Evolutionary conservation across 2,113 vertebrate species (phyloP).

Genomic region (Aptenodytes forsteri): DNA sequence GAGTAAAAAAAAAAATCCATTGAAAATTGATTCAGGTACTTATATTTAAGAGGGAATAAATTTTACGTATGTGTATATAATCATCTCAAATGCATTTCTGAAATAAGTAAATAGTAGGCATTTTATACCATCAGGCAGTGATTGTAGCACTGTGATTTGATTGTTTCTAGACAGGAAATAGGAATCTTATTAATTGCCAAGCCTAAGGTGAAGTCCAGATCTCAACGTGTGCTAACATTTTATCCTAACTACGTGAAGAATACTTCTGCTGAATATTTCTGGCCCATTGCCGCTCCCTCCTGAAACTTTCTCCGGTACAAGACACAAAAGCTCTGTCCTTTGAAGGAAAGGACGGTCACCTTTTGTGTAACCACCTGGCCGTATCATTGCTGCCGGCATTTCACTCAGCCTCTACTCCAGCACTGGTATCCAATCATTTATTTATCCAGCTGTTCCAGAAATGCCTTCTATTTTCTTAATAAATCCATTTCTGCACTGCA

Average conservation of each 20-base stretch:
- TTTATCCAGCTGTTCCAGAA: background rate
- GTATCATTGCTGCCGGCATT: background rate
- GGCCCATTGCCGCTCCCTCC: background rate
- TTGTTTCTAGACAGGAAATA: slow-evolving; percentile 12
- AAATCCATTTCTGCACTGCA: background rate
- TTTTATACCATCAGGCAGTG: background rate
- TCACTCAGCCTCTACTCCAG: background rate
- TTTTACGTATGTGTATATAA: background rate
- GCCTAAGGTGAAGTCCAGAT: background rate
- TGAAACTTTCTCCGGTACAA: background rate
- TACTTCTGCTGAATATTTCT: background rate
- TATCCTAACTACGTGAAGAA: background rate
- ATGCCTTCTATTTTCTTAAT: background rate
- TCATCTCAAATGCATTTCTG: background rate
- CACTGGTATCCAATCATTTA: background rate
- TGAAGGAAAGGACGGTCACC: background rate
- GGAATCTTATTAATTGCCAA: background rate
- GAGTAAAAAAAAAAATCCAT: background rate
- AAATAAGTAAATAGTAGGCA: background rate
- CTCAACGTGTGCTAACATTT: background rate
- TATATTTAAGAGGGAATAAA: background rate
- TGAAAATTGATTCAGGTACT: background rate
- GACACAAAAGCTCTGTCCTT: background rate
- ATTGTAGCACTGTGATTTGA: background rate
- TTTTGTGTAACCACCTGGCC: background rate